These are phyloP conservation scores for Siniperca obscura DNA, from an alignment of 2,797 vertebrate genomes.

Conservation along the genomic window DNA sequence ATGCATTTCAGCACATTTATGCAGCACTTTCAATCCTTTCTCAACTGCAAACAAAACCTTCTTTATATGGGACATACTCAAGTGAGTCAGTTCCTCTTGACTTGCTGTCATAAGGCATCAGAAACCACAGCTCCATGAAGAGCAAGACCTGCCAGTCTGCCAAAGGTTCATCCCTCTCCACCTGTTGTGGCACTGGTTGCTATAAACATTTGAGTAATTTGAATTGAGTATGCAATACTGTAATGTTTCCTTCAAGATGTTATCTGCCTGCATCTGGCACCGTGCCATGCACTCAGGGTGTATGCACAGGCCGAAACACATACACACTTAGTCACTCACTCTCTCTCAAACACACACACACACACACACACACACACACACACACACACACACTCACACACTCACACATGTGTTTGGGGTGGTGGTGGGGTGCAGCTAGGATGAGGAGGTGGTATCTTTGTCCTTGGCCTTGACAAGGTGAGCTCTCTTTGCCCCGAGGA, in stretches of 20 bases:
- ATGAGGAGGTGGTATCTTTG: constrained; percentile 62
- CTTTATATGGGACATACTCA: constrained; percentile 70
- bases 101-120: constrained; percentile 84
- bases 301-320: constrained; percentile 68
- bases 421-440: background rate
- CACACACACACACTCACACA: background rate
- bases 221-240: constrained; percentile 91
- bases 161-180: constrained; percentile 78
- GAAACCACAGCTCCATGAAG: constrained; percentile 76
- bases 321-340: constrained; percentile 51
- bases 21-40: constrained; percentile 22
- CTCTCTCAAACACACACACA: constrained; percentile 8
- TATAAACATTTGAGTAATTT: constrained; percentile 94
- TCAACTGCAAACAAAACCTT: constrained; percentile 69
- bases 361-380: constrained; percentile 6
- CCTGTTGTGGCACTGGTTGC: constrained; percentile 96
- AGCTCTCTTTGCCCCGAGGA: constrained; percentile 74
- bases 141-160: constrained; percentile 67
- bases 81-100: constrained; percentile 81
- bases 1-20: constrained; percentile 5
- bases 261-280: constrained; percentile 89
- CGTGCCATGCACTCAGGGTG: constrained; percentile 78
- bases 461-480: constrained; percentile 74
- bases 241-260: constrained; percentile 95
- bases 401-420: background rate